A percentile compares a stretch with the other conserved stretches of the same genome.
phyloP scores from a whole-genome alignment of 2,888 invertebrate genomes.

The Cephus pulcher region DNA sequence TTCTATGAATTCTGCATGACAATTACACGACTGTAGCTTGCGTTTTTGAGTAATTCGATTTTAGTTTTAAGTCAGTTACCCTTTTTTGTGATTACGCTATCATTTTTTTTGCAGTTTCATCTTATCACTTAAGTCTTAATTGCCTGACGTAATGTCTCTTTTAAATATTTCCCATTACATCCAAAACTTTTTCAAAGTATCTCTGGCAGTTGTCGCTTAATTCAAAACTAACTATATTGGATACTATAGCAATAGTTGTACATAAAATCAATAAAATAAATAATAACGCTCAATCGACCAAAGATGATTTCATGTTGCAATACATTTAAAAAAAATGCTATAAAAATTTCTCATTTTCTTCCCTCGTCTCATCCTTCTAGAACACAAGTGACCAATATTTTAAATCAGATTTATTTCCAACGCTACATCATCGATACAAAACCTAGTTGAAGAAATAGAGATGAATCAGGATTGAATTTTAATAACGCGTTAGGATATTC shows the following conservation, averaged over 20 bases:
- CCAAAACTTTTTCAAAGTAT: neutral
- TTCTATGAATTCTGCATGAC: neutral
- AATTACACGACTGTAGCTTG: neutral
- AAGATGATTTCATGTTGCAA: neutral
- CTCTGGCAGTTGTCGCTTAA: neutral
- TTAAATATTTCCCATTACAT: neutral
- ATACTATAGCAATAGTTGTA: neutral
- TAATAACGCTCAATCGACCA: neutral
- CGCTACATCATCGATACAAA: conserved; percentile 55
- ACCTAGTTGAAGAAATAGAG: conserved; percentile 52
- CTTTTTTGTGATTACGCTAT: neutral
- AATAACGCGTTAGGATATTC: conserved; percentile 12
- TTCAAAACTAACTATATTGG: neutral
- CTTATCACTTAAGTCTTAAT: neutral
- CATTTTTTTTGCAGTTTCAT: neutral
- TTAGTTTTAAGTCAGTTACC: neutral
- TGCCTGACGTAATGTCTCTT: neutral
- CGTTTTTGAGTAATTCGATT: neutral
- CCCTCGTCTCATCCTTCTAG: neutral
- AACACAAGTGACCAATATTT: conserved; percentile 30
- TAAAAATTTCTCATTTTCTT: neutral
- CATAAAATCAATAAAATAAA: neutral
- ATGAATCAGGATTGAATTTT: conserved; percentile 23
- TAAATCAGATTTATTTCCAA: conserved; percentile 56
- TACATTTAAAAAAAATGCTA: too few species aligned